Conservation (phyloP, 2,113 vertebrate genomes). For the Corvus cornix region DNA sequence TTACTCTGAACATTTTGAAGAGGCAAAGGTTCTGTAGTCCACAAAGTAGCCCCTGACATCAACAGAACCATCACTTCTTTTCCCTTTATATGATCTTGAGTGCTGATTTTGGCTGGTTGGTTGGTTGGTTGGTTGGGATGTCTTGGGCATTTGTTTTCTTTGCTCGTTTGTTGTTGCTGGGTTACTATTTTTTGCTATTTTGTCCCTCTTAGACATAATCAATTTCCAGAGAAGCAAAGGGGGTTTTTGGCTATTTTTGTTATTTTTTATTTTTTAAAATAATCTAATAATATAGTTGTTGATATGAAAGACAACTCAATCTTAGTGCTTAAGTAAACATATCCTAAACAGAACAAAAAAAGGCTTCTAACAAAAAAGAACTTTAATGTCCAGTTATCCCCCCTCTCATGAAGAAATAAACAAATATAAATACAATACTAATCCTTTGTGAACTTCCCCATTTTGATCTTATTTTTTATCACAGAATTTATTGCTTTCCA, state of each 20-base stretch:
- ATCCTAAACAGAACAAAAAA: not conserved
- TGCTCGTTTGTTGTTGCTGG: not conserved
- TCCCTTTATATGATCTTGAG: not conserved
- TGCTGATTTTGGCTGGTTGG: not conserved
- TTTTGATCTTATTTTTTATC: not conserved
- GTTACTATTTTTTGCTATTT: not conserved
- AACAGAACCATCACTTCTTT: not conserved
- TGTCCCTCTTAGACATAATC: not conserved
- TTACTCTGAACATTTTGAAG: not conserved
- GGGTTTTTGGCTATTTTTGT: accelerated
- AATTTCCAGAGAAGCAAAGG: not conserved
- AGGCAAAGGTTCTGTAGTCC: not conserved
- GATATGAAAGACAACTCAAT: not conserved
- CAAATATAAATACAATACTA: not conserved
- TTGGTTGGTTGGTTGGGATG: not conserved
- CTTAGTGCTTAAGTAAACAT: not conserved
- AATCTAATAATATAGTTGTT: accelerated
- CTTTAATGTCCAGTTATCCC: not conserved
- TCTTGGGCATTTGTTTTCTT: not conserved
- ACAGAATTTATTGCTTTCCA: not conserved
- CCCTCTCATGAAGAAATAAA: not conserved
- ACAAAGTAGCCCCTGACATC: not conserved
- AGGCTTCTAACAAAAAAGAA: not conserved
- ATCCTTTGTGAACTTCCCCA: not conserved
- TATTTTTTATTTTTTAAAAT: not conserved